phyloP scores from a whole-genome alignment of 2,888 invertebrate species.

The Scotopteryx bipunctaria region DNA sequence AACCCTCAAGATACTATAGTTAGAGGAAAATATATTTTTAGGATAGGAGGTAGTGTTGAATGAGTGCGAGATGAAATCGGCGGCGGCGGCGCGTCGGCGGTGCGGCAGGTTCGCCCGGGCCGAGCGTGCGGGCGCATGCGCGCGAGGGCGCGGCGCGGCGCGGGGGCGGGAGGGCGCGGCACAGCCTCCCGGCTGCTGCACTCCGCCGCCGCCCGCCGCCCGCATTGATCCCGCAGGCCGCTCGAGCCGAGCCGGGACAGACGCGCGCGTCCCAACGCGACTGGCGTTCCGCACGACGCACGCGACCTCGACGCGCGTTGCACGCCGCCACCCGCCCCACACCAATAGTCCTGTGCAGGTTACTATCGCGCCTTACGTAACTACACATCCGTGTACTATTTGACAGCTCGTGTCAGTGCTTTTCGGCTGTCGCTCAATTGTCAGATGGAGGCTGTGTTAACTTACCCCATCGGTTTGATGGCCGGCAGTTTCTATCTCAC shows the following conservation, averaged over 20 bases:
- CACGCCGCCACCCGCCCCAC: conserved; percentile 52
- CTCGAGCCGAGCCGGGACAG: conserved; percentile 61
- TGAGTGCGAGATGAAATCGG: conserved; percentile 70
- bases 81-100: conserved; percentile 38
- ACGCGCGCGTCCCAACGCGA: conserved; percentile 57
- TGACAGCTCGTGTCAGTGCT: conserved; percentile 66
- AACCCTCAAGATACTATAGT: too few relatives aligned
- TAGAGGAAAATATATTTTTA: too few relatives aligned
- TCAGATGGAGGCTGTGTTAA: conserved; percentile 10
- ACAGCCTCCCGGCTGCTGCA: conserved; percentile 74
- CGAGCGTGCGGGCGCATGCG: conserved; percentile 39
- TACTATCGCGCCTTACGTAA: conserved; percentile 73
- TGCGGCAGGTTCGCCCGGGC: conserved; percentile 43
- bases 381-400: conserved; percentile 63
- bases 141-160: conserved; percentile 41
- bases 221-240: conserved; percentile 79
- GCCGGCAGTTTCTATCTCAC: conserved; percentile 14
- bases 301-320: conserved; percentile 49
- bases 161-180: conserved; percentile 64
- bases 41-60: conserved; percentile 63
- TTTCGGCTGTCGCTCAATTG: conserved; percentile 20
- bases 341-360: conserved; percentile 62
- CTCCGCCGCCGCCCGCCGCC: conserved; percentile 82
- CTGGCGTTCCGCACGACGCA: conserved; percentile 49
- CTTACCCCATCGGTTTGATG: background rate